A percentile compares a stretch with the other conserved stretches of the same genome.
These are phyloP conservation scores for Ophion costatus DNA, from an alignment of 2,888 invertebrate genomes.

Conservation along the genomic window DNA sequence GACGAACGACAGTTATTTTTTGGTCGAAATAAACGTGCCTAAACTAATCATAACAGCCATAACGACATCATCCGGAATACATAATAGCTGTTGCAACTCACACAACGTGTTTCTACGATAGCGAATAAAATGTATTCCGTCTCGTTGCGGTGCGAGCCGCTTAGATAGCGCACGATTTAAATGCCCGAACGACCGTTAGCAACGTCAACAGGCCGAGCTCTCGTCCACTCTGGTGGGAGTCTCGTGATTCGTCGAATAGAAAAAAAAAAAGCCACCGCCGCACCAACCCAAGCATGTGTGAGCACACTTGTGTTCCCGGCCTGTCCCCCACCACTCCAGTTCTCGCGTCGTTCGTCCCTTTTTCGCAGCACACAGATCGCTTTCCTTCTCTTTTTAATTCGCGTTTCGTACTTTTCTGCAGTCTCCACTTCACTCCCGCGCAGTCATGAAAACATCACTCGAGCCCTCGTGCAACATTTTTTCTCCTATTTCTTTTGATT, in stretches of 20 bases:
- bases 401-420: slow-evolving; percentile 44
- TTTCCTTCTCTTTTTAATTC: slow-evolving; percentile 22
- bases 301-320: slow-evolving; percentile 29
- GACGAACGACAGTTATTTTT: not conserved
- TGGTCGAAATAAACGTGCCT: not conserved
- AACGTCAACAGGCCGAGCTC: slow-evolving; percentile 41
- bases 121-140: not conserved
- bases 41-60: not conserved
- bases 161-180: slow-evolving; percentile 44
- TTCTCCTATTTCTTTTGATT: slow-evolving; percentile 24
- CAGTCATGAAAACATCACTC: slow-evolving; percentile 2
- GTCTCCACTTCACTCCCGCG: slow-evolving; percentile 36
- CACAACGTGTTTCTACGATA: not conserved
- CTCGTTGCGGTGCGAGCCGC: not conserved
- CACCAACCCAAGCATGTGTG: slow-evolving; percentile 3
- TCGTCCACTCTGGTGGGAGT: slow-evolving; percentile 44
- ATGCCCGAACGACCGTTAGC: slow-evolving; percentile 63
- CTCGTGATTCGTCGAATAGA: slow-evolving; percentile 55
- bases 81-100: no score
- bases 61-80: not conserved
- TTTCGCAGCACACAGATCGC: not conserved
- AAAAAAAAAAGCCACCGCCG: slow-evolving; percentile 32
- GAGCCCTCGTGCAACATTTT: not conserved
- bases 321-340: slow-evolving; percentile 49
- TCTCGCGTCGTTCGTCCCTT: slow-evolving; percentile 25